Evolutionary conservation across 2,113 vertebrate genomes (phyloP).

Genomic region (Equus przewalskii): DNA sequence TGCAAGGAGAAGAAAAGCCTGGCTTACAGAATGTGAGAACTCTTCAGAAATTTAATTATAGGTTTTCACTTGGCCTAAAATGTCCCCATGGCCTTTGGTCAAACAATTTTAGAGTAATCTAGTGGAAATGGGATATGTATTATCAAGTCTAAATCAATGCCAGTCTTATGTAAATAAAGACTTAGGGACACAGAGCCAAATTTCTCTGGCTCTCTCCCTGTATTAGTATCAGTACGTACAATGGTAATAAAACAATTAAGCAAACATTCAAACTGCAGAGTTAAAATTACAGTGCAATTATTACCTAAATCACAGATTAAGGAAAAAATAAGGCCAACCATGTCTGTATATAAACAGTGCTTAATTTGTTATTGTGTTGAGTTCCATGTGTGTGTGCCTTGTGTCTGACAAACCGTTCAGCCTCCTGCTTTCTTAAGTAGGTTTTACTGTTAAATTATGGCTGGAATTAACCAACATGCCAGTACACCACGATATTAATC

Average conservation of each 20-base stretch:
- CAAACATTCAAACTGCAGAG: conserved; percentile 55
- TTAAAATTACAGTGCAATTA: conserved; percentile 55
- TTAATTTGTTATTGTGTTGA: conserved; percentile 74
- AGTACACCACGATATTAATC: conserved; percentile 82
- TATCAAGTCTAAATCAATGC: conserved; percentile 53
- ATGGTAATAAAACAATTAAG: conserved; percentile 66
- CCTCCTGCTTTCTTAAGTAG: conserved; percentile 70
- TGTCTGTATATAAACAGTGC: conserved; percentile 65
- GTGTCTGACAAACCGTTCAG: conserved; percentile 59
- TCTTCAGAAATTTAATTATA: conserved; percentile 61
- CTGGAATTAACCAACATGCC: conserved; percentile 79
- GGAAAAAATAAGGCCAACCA: neutral
- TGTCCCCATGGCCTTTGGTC: conserved; percentile 77
- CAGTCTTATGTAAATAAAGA: conserved; percentile 32
- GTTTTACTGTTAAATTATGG: conserved; percentile 83
- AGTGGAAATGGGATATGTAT: conserved; percentile 48
- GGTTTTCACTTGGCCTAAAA: conserved; percentile 74
- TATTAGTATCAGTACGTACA: neutral
- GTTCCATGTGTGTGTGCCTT: neutral
- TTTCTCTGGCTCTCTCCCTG: neutral
- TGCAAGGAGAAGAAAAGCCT: neutral
- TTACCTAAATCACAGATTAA: conserved; percentile 65
- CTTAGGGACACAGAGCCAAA: neutral
- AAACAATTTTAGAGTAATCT: conserved; percentile 74
- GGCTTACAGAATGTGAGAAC: conserved; percentile 21